Evolutionary conservation across 1,140 invertebrate genomes (phyloP).

Genomic region (Hyphantria cunea): DNA sequence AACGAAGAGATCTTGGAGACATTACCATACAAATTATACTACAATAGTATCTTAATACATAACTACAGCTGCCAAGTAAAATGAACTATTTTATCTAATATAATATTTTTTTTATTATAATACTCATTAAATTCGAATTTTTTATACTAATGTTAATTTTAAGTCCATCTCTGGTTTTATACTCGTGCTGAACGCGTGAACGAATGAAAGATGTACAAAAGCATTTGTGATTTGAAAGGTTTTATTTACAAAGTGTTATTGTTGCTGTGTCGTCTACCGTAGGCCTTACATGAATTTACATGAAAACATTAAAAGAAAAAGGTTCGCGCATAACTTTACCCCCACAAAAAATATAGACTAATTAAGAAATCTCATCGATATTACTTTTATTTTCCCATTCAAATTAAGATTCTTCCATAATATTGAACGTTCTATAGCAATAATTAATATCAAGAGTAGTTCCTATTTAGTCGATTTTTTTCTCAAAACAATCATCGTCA

Average conservation of each 20-base stretch:
- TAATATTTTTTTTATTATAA: conserved; percentile 18
- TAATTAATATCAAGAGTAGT: too few species aligned
- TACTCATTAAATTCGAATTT: conserved; percentile 24
- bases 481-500: too few species aligned
- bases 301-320: conserved; percentile 13
- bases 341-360: not conserved
- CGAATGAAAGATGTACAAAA: conserved; percentile 20
- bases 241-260: conserved; percentile 37
- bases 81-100: conserved; percentile 8
- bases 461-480: too few species aligned
- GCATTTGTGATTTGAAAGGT: conserved; percentile 18
- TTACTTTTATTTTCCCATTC: not conserved
- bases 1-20: not conserved
- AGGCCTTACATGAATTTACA: conserved; percentile 37
- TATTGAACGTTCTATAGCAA: too few species aligned
- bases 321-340: conserved; percentile 6
- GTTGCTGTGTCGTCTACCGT: conserved; percentile 35
- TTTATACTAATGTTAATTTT: conserved; percentile 15
- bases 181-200: conserved; percentile 4
- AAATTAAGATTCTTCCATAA: too few species aligned
- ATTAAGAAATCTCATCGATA: conserved; percentile 1
- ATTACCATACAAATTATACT: conserved; percentile 13
- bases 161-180: conserved; percentile 12
- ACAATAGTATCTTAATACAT: not conserved
- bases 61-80: conserved; percentile 17